These are phyloP conservation scores for Drosophila orosa DNA, from an alignment of 1,140 invertebrate genomes.

Conservation along the genomic window DNA sequence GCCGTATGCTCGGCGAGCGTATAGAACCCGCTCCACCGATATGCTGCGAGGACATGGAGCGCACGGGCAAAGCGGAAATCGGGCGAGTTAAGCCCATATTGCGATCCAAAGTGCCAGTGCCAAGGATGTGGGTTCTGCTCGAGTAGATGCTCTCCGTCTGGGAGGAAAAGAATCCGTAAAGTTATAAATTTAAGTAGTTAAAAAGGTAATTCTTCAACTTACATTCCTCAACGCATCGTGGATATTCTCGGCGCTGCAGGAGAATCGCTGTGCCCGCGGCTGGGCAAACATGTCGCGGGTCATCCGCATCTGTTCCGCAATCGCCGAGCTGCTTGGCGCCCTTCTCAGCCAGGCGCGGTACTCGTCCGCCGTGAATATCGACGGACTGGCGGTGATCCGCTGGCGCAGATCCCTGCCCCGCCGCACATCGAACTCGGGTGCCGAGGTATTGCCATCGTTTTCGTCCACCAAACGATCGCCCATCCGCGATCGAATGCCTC, in stretches of 20 bases:
- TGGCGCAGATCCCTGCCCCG: slow-evolving; percentile 85
- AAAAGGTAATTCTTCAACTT: slow-evolving; percentile 65
- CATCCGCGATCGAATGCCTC: slow-evolving; percentile 76
- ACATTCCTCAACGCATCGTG: slow-evolving; percentile 92
- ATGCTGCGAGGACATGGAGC: slow-evolving; percentile 89
- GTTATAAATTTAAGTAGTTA: neutral
- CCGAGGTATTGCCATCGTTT: slow-evolving; percentile 92
- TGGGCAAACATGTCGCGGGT: slow-evolving; percentile 88
- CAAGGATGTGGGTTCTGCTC: slow-evolving; percentile 85
- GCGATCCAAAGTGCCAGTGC: slow-evolving; percentile 85
- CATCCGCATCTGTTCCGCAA: slow-evolving; percentile 94
- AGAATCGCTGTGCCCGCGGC: slow-evolving; percentile 90
- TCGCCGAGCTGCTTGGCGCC: slow-evolving; percentile 95
- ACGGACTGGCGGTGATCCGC: slow-evolving; percentile 80
- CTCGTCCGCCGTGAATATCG: slow-evolving; percentile 95
- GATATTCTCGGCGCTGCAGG: slow-evolving; percentile 95
- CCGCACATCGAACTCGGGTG: slow-evolving; percentile 90
- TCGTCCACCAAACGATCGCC: slow-evolving; percentile 88
- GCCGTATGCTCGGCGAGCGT: slow-evolving; percentile 89
- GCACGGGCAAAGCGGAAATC: slow-evolving; percentile 85
- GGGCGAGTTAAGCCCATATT: slow-evolving; percentile 84
- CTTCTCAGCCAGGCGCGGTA: slow-evolving; percentile 95
- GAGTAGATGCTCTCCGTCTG: slow-evolving; percentile 88
- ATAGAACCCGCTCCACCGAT: slow-evolving; percentile 85
- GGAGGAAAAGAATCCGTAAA: neutral